Conservation (phyloP, 2,113 vertebrate species). For the Speoplatyrhinus poulsoni region DNA sequence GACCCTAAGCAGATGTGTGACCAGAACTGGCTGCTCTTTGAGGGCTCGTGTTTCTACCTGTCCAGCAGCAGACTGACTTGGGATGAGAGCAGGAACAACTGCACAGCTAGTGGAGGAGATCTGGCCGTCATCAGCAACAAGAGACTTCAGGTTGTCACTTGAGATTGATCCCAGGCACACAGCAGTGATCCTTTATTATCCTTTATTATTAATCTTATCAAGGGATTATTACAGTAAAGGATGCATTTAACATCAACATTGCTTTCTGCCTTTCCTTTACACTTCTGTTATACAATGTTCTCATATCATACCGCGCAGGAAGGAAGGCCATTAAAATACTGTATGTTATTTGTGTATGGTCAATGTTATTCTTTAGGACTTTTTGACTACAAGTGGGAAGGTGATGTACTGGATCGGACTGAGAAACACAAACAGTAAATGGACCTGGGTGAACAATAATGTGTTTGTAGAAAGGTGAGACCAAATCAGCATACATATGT, state of each 20-base stretch:
- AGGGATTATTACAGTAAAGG: too few relatives aligned
- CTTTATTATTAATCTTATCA: too few relatives aligned
- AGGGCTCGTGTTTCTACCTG: constrained; percentile 56
- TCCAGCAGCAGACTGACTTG: constrained; percentile 57
- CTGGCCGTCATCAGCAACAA: constrained; percentile 59
- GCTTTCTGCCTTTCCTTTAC: not conserved
- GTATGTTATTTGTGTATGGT: not conserved
- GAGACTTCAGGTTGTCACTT: constrained; percentile 55
- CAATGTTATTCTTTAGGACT: constrained; percentile 42
- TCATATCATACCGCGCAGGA: too few relatives aligned
- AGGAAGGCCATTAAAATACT: not conserved
- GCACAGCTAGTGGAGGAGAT: constrained; percentile 50
- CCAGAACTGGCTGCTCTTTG: constrained; percentile 45
- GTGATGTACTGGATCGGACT: constrained; percentile 67
- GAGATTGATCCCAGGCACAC: not conserved
- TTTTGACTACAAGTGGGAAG: constrained; percentile 35
- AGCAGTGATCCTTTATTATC: too few relatives aligned
- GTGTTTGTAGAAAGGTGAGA: constrained; percentile 48
- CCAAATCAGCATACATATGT: not conserved
- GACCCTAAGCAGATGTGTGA: constrained; percentile 30
- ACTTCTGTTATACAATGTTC: not conserved
- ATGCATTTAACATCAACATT: too few relatives aligned
- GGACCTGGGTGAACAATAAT: constrained; percentile 67
- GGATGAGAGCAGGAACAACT: constrained; percentile 53
- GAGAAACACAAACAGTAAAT: constrained; percentile 9